Percentiles rank a stretch among this genome's conserved stretches.
These are phyloP conservation scores for Casuarius casuarius DNA, from an alignment of 2,113 vertebrate species.

Conservation along the genomic window DNA sequence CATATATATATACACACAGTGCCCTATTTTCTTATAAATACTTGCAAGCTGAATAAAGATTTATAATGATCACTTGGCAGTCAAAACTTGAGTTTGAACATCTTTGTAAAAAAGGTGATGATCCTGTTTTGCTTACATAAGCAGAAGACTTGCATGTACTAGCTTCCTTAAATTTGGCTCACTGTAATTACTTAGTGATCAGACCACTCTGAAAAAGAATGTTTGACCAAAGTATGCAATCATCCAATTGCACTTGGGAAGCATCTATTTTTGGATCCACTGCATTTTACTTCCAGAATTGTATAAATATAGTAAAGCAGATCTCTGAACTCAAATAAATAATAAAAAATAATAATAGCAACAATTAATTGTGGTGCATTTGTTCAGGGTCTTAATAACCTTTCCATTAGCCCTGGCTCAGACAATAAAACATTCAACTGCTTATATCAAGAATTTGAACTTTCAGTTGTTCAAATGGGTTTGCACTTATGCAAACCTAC, in stretches of 20 bases:
- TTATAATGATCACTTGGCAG: neutral
- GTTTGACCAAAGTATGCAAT: neutral
- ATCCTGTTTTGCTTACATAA: neutral
- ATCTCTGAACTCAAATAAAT: neutral
- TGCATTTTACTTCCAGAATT: neutral
- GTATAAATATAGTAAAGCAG: neutral
- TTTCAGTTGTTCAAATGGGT: rapidly evolving
- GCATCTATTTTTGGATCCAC: neutral
- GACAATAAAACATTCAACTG: neutral
- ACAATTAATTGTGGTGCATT: neutral
- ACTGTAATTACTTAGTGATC: neutral
- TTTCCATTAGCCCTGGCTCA: neutral
- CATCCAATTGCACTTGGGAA: neutral
- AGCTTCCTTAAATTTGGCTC: neutral
- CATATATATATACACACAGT: neutral
- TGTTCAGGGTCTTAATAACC: neutral
- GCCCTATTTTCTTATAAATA: neutral
- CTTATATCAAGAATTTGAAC: neutral
- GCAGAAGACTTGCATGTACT: neutral
- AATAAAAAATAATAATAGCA: neutral
- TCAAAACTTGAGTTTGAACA: neutral
- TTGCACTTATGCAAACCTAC: neutral
- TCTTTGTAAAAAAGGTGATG: neutral
- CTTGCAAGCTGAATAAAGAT: neutral
- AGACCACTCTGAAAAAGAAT: neutral